Evolutionary conservation across 2,113 vertebrate genomes (phyloP).

Genomic region (Buteo buteo): DNA sequence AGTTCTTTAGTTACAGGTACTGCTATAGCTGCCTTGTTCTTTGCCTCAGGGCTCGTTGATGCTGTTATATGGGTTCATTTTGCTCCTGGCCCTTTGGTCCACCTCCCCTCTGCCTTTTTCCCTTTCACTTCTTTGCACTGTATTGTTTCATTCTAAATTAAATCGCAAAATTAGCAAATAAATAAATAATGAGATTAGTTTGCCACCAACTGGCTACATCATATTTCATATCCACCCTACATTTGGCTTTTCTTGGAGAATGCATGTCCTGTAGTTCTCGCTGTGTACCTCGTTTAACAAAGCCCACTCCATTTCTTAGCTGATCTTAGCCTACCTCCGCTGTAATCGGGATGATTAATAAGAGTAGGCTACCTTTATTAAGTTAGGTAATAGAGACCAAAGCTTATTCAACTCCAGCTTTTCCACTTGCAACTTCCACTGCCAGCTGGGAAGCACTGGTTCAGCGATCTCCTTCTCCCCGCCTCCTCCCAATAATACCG

Average conservation of each 20-base stretch:
- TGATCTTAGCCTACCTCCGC: not conserved
- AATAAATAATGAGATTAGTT: not conserved
- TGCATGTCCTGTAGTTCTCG: accelerated
- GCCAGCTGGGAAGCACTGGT: not conserved
- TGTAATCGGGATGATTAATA: not conserved
- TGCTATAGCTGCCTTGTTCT: not conserved
- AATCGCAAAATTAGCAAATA: not conserved
- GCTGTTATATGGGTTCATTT: not conserved
- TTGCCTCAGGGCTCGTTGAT: not conserved
- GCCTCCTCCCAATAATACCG: accelerated
- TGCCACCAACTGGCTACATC: not conserved
- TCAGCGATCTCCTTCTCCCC: not conserved
- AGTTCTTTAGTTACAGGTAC: not conserved
- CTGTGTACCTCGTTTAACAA: not conserved
- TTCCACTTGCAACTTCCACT: not conserved
- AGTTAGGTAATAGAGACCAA: not conserved
- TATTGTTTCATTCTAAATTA: not conserved
- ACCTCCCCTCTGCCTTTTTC: not conserved
- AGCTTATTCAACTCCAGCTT: not conserved
- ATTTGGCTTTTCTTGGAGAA: not conserved
- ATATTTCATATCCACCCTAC: not conserved
- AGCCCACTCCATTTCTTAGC: not conserved
- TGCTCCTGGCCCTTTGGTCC: accelerated
- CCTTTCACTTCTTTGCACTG: not conserved
- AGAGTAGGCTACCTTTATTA: not conserved